Percentiles rank a stretch among this genome's conserved stretches.
phyloP scores from a whole-genome alignment of 2,888 invertebrate species.

The Baronia brevicornis region DNA sequence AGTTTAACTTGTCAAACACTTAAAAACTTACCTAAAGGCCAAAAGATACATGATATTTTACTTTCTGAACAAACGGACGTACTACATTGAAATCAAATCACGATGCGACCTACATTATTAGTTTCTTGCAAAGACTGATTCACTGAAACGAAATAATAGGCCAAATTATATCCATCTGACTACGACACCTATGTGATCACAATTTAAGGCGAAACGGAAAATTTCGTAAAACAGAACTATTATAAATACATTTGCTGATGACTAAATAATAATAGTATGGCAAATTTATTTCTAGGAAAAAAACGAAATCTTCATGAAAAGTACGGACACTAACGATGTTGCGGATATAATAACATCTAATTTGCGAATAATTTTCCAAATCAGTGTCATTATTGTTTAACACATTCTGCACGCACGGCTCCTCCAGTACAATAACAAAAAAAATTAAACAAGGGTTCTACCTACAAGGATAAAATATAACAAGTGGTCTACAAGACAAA shows the following conservation, averaged over 20 bases:
- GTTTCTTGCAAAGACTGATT: conserved; percentile 43
- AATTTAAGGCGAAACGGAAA: conserved; percentile 43
- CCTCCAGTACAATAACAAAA: too few species aligned
- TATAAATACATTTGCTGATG: conserved; percentile 65
- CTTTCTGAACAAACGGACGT: conserved; percentile 40
- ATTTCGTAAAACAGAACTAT: conserved; percentile 44
- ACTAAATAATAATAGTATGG: conserved; percentile 27
- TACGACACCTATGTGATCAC: conserved; percentile 51
- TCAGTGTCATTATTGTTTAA: background rate
- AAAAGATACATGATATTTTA: conserved; percentile 48
- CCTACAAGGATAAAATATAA: too few species aligned
- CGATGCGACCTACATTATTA: conserved; percentile 61
- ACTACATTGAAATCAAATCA: conserved; percentile 69
- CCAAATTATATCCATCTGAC: conserved; percentile 54
- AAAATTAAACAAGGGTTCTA: too few species aligned
- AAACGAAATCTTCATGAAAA: too few species aligned
- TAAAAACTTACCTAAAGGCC: conserved; percentile 28
- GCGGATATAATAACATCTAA: background rate
- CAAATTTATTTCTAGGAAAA: too few species aligned
- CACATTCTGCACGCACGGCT: too few species aligned
- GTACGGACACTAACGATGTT: too few species aligned
- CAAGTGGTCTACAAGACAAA: too few species aligned
- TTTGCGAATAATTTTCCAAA: background rate
- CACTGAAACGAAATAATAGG: conserved; percentile 43
- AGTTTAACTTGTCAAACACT: too few species aligned